Conservation (phyloP, 2,113 vertebrate species). For the Zosterops lateralis region DNA sequence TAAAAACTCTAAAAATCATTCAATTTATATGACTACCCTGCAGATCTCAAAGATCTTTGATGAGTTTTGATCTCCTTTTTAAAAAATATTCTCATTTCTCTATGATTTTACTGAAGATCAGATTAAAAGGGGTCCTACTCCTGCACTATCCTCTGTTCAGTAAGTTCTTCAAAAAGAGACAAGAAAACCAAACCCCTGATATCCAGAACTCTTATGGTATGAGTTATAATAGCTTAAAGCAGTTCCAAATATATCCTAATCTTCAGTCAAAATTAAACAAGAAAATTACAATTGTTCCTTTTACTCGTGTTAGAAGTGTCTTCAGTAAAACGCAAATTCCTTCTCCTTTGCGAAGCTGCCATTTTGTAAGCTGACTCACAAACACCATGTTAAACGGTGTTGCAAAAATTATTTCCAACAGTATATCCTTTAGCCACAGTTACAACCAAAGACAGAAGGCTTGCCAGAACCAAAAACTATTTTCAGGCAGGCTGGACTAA, state of each 20-base stretch:
- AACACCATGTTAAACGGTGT: rapidly evolving
- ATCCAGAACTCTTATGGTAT: neutral
- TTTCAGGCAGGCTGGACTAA: neutral
- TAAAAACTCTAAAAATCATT: neutral
- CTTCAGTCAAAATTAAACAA: neutral
- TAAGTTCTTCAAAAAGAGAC: neutral
- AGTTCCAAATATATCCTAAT: neutral
- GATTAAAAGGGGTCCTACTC: neutral
- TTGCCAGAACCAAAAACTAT: neutral
- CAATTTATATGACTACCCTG: neutral
- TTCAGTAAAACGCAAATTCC: neutral
- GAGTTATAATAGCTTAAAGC: neutral
- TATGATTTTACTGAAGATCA: neutral
- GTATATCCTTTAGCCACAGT: neutral
- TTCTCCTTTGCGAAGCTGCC: neutral
- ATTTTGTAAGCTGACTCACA: neutral
- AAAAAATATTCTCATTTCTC: neutral
- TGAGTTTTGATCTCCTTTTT: neutral
- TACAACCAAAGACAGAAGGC: neutral
- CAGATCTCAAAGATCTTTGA: neutral
- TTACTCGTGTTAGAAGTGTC: neutral
- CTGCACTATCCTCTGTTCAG: neutral
- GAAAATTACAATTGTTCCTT: neutral
- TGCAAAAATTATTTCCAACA: neutral
- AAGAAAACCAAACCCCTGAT: neutral